phyloP scores from a whole-genome alignment of 2,888 invertebrate genomes.

The Imbricaverruca yamaguchii region DNA sequence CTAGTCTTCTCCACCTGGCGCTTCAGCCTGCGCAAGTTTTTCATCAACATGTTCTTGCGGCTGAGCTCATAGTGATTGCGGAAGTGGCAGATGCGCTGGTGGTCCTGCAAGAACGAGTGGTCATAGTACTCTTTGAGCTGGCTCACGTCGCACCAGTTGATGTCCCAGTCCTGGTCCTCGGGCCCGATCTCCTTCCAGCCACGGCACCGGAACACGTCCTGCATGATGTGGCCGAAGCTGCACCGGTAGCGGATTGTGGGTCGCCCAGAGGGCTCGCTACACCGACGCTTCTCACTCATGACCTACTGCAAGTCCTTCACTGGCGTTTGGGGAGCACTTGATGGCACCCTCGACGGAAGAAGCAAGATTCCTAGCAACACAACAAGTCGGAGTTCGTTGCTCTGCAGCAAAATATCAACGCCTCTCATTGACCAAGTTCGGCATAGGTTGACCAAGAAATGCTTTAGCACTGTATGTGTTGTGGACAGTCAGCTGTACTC shows the following conservation, averaged over 20 bases:
- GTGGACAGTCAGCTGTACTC: too few relatives aligned
- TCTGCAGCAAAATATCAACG: too few relatives aligned
- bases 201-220: constrained; percentile 11
- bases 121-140: constrained; percentile 48
- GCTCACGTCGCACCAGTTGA: constrained; percentile 54
- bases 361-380: too few relatives aligned
- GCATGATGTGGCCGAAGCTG: constrained; percentile 4
- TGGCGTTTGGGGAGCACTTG: too few relatives aligned
- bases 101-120: constrained; percentile 44
- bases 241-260: constrained; percentile 1
- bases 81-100: constrained; percentile 53
- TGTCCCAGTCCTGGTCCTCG: constrained; percentile 48
- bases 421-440: too few relatives aligned
- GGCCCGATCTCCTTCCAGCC: constrained; percentile 34
- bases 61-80: constrained; percentile 55
- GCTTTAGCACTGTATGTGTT: too few relatives aligned
- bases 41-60: constrained; percentile 51
- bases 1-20: constrained; percentile 41
- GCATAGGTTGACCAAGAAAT: too few relatives aligned
- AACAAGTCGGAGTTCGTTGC: too few relatives aligned
- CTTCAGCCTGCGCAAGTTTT: constrained; percentile 48
- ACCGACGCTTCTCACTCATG: background rate
- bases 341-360: too few relatives aligned
- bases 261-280: background rate
- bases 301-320: background rate